phyloP scores from a whole-genome alignment of 1,140 invertebrate genomes.

The Phymorhynchus buccinoides region DNA sequence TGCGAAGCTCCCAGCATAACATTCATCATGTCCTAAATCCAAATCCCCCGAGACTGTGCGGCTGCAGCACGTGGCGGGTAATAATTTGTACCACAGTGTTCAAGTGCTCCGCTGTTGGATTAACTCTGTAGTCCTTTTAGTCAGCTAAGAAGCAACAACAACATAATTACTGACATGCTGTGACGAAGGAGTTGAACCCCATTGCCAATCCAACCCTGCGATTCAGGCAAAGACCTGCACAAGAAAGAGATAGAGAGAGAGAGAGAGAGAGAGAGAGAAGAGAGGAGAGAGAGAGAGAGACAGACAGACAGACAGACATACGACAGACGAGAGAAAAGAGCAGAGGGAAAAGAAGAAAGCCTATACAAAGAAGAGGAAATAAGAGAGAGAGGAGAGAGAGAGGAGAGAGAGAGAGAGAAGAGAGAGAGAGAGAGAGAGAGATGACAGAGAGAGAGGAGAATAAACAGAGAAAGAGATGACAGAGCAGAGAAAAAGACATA shows the following conservation, averaged over 20 bases:
- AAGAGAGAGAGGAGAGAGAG: constrained; percentile 31
- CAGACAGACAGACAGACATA: not conserved
- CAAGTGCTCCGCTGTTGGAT: no score
- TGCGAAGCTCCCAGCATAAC: no score
- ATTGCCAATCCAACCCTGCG: not conserved
- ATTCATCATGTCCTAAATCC: no score
- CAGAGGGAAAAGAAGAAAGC: not conserved
- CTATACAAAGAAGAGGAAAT: constrained; percentile 5
- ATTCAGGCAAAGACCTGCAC: not conserved
- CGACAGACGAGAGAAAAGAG: not conserved
- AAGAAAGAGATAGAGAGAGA: not conserved
- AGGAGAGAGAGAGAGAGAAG: constrained; percentile 30
- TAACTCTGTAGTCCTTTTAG: no score
- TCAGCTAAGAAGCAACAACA: no score
- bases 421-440: not conserved
- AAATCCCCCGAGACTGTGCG: no score
- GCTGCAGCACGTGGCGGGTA: no score
- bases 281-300: not conserved
- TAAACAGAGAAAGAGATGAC: no score
- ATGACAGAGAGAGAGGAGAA: constrained; percentile 6
- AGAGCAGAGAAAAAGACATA: not conserved
- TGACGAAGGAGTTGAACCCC: not conserved
- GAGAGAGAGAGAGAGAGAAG: not conserved
- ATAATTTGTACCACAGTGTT: no score
- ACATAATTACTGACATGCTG: not conserved